Base-by-base conservation (phyloP, 1,140 invertebrate genomes). In the Choristoneura fumiferana region DNA sequence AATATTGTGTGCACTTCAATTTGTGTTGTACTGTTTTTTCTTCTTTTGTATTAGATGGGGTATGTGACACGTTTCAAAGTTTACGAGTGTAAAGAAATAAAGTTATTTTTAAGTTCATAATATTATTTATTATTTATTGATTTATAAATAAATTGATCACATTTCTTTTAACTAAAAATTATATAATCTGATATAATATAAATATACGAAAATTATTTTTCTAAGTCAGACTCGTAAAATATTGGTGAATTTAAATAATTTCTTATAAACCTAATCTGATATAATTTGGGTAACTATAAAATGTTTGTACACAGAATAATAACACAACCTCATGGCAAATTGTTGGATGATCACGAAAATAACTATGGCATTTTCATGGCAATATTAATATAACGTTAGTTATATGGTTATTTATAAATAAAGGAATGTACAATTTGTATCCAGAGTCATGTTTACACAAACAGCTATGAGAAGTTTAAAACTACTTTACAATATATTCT, bases 181-280 rank as follows among this genome's bases (percentile, higher is more conserved):
- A 67, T 65, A 77, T 71, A 68, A 76, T 78, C 69, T 81, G 68
- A 80, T 65, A 71, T 73, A 69, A 75, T 76, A 81, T 76, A 78
- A 77, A 29, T 29, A 29, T 29, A 29, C 2, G 64, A 62, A 59
- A 45, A 67, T 68, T 68, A 68, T 78, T 77, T 63, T 14, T 52
- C 75, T 82, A 82, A 87, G 67, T 87, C 84, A 87, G 84, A 87
- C 84, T 87, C 81, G 78, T 83, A 79, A 87, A 84, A 49, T 49
- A 49, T 49, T 49, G 43, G 82, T 83, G 79, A 84, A 82, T 84
- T 82, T 85, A 84, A 84, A 84, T 81, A 22, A 49, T 22, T 22
- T 81, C 75, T 80, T 71, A 73, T 71, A 67, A 75, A 69, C 73
- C 73, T 74, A 76, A 78, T 75, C 64, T 68, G 62, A 78, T 71